phyloP scores from a whole-genome alignment of 2,797 vertebrate genomes.

The Thripadectes ignobilis region DNA sequence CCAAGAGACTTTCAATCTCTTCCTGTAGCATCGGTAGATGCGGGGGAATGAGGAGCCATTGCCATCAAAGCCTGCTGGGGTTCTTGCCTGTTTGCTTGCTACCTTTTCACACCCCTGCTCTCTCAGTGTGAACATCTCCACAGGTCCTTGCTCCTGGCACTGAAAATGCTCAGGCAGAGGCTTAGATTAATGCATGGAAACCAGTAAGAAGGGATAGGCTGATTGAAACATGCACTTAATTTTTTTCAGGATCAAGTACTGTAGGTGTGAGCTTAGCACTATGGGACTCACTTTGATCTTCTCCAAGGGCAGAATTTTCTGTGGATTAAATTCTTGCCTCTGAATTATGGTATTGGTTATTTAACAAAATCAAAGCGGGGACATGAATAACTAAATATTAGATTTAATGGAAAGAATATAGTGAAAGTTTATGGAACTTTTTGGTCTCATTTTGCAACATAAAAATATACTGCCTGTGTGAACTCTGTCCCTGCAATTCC shows the following conservation, averaged over 20 bases:
- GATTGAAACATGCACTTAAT: background rate
- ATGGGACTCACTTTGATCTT: slow-evolving; percentile 28
- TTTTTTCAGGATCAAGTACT: background rate
- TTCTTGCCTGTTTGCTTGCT: fast-evolving
- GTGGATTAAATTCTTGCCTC: background rate
- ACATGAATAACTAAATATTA: background rate
- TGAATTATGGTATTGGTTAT: background rate
- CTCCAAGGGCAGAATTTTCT: background rate
- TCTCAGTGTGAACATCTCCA: background rate
- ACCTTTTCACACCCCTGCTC: background rate
- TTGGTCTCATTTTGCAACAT: background rate
- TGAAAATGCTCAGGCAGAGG: background rate
- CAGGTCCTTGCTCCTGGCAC: background rate
- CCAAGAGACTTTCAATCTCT: background rate
- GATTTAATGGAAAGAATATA: background rate
- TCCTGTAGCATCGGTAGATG: background rate
- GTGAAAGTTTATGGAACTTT: background rate
- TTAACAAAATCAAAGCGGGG: slow-evolving; percentile 21
- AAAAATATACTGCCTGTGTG: background rate
- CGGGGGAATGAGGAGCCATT: background rate
- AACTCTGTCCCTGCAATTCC: background rate
- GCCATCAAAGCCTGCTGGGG: background rate
- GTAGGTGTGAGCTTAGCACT: slow-evolving; percentile 14
- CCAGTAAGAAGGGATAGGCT: background rate
- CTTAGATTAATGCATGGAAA: background rate